Conservation (phyloP, 1,140 invertebrate genomes). For the Heliconius hermathena region DNA sequence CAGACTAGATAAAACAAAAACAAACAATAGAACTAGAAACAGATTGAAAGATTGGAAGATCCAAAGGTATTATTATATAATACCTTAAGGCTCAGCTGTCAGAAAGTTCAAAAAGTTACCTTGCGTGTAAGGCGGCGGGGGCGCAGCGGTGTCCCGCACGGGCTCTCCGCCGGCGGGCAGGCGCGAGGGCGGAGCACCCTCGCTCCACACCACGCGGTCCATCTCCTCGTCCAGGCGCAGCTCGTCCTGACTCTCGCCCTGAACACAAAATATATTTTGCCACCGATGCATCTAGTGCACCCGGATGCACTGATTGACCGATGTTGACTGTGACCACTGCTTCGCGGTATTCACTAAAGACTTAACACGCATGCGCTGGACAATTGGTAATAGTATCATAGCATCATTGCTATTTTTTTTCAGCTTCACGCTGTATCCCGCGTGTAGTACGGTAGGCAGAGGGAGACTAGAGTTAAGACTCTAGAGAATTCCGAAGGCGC, state of each 20-base stretch:
- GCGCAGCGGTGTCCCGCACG: slow-evolving; percentile 56
- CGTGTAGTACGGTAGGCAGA: background rate
- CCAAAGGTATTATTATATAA: no score
- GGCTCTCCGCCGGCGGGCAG: slow-evolving; percentile 46
- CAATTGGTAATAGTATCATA: background rate
- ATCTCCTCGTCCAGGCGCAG: slow-evolving; percentile 70
- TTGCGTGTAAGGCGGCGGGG: slow-evolving; percentile 47
- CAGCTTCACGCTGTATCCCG: no score
- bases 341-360: slow-evolving; percentile 6
- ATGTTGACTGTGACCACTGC: slow-evolving; percentile 27
- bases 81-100: background rate
- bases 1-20: no score
- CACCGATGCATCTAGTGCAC: slow-evolving; percentile 24
- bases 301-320: slow-evolving; percentile 20
- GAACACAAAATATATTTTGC: slow-evolving; percentile 19
- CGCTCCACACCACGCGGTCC: slow-evolving; percentile 71
- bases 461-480: background rate
- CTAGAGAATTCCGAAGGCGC: no score
- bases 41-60: no score
- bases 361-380: slow-evolving; percentile 28
- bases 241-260: slow-evolving; percentile 60
- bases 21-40: no score
- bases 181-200: slow-evolving; percentile 42
- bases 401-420: no score
- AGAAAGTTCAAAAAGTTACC: slow-evolving; percentile 28